phyloP scores from a whole-genome alignment of 2,888 invertebrate genomes.

The Argyresthia albistria region DNA sequence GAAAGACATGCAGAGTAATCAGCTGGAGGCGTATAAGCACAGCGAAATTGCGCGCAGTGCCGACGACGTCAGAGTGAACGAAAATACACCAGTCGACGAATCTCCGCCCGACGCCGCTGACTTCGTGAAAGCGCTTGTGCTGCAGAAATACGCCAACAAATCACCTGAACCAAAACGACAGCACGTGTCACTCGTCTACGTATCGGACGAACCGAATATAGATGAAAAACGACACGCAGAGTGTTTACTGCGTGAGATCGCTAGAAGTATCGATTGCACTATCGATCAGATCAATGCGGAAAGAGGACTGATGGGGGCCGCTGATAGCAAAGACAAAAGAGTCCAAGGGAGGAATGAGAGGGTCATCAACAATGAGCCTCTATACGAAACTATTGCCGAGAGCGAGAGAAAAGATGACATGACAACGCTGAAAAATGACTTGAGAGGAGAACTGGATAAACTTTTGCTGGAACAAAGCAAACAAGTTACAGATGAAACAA shows the following conservation, averaged over 20 bases:
- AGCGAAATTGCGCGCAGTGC: slow-evolving; percentile 6
- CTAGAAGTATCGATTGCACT: slow-evolving; percentile 54
- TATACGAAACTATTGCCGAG: slow-evolving; percentile 36
- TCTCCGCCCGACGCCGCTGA: slow-evolving; percentile 40
- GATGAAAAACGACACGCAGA: slow-evolving; percentile 57
- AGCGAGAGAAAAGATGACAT: slow-evolving; percentile 17
- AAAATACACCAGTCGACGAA: slow-evolving; percentile 40
- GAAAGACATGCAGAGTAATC: slow-evolving; percentile 28
- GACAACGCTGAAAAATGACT: slow-evolving; percentile 39
- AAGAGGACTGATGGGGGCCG: slow-evolving; percentile 42
- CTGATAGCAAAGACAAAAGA: slow-evolving; percentile 30
- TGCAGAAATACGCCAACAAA: slow-evolving; percentile 56
- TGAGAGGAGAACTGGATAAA: slow-evolving; percentile 45
- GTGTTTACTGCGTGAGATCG: slow-evolving; percentile 56
- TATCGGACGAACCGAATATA: slow-evolving; percentile 40
- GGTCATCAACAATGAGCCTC: slow-evolving; percentile 20
- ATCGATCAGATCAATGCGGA: slow-evolving; percentile 46
- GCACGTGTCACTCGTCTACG: slow-evolving; percentile 60
- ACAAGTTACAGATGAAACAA: slow-evolving; percentile 12
- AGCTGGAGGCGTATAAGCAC: slow-evolving; percentile 21
- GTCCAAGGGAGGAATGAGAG: neutral
- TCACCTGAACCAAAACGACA: slow-evolving; percentile 35
- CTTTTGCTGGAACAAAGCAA: slow-evolving; percentile 28
- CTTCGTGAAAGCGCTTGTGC: slow-evolving; percentile 55
- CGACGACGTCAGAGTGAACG: slow-evolving; percentile 26